Base-by-base conservation (phyloP, 1,140 invertebrate species). In the Ephestia elutella region DNA sequence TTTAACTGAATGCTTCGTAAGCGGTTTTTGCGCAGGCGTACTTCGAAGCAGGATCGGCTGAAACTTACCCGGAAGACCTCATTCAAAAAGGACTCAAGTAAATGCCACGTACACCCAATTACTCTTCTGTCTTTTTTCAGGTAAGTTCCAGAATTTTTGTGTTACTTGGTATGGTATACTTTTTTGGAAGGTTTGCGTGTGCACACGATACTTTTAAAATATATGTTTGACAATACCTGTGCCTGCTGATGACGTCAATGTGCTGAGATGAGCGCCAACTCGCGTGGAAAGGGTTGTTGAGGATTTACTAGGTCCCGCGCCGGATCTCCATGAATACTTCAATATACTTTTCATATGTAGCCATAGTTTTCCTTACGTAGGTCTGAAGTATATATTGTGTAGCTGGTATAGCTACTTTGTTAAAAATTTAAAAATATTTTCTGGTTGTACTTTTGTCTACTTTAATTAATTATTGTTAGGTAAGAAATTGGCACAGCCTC, bases 171-270 rank as follows among this genome's bases (percentile, higher is more conserved):
- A 25, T 58, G 28, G n/a, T n/a, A n/a, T n/a, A n/a, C n/a, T 67
- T 79, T 78, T 48, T 51, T 9, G 13, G 48, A 50, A 56, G 10
- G 58, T 17, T 70, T 73, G 73, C 78, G 79, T 71, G 80, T 85
- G 81, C 85, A 87, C 81, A 87, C 85, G 79, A 72, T 78, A 75
- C 78, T 86, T 83, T 85, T 87, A 85, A 87, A 87, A 87, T 84
- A 85, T 85, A 82, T 87, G 81, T 86, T 84, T 87, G 82, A 87
- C 82, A 87, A 85, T 86, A 82, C 68, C 73, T 66, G 85, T 73
- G 80, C 81, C 80, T 73, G 65, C 70, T 82, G 80, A 80, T 87
- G 85, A 87, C 82, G 85, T 86, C 85, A 87, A 76, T 80, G 71
- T 75, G 73, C 70, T 54, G 60, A 60, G 57, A 64, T 63, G 65